phyloP scores from a whole-genome alignment of 2,888 invertebrate genomes.

The Dioctria rufipes region DNA sequence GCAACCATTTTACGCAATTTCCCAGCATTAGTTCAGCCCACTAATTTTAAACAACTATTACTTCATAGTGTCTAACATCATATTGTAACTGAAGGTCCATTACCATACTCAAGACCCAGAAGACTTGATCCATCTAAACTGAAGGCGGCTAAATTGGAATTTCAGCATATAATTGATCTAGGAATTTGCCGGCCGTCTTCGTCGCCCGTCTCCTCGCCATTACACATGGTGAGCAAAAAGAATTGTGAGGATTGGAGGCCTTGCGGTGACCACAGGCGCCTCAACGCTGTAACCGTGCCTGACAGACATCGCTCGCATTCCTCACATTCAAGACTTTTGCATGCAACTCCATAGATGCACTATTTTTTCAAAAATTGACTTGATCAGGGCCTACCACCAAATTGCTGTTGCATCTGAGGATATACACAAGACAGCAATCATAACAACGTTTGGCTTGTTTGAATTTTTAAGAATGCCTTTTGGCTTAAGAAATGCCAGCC shows the following conservation, averaged over 20 bases:
- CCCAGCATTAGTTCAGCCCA: background rate
- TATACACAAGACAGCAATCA: too few relatives aligned
- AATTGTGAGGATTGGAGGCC: too few relatives aligned
- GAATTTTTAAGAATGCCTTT: too few relatives aligned
- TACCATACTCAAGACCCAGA: slow-evolving; percentile 53
- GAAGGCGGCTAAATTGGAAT: slow-evolving; percentile 33
- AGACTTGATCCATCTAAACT: slow-evolving; percentile 32
- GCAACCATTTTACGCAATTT: background rate
- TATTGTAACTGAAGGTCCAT: slow-evolving; percentile 53
- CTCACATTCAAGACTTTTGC: background rate
- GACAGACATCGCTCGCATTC: background rate
- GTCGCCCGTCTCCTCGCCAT: too few relatives aligned
- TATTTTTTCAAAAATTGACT: background rate
- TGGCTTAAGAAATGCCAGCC: too few relatives aligned
- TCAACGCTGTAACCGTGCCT: background rate
- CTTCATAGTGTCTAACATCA: slow-evolving; percentile 54
- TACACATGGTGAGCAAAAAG: too few relatives aligned
- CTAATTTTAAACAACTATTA: slow-evolving; percentile 37
- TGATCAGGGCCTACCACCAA: too few relatives aligned
- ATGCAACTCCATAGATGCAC: background rate
- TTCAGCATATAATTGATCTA: slow-evolving; percentile 32
- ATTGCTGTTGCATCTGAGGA: too few relatives aligned
- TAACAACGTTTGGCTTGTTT: too few relatives aligned
- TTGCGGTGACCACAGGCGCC: background rate
- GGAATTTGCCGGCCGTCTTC: background rate